Percentiles rank a stretch among this genome's conserved stretches.
These are phyloP conservation scores for Semnopithecus entellus DNA, from an alignment of 2,113 vertebrate genomes.

Conservation along the genomic window DNA sequence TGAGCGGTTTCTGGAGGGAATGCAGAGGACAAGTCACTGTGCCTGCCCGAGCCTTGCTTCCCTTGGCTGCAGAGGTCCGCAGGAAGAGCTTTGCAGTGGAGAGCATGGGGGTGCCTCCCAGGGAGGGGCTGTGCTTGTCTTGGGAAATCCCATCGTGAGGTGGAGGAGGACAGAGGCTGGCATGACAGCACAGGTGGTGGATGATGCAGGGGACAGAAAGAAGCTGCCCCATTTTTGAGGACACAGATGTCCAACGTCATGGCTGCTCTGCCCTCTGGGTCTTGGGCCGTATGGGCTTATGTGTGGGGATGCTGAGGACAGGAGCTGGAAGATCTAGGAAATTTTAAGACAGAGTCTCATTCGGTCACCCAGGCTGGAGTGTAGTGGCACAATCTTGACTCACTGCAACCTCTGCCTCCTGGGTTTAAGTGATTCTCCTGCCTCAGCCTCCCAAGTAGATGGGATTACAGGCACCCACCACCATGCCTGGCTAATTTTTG, in stretches of 20 bases:
- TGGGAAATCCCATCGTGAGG: accelerated
- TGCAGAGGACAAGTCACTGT: accelerated
- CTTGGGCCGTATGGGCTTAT: not conserved
- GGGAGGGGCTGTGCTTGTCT: not conserved
- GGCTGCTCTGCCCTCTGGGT: accelerated
- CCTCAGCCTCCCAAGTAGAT: no score
- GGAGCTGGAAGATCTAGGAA: no score
- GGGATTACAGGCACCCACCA: no score
- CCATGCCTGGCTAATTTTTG: accelerated
- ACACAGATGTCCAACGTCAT: no score
- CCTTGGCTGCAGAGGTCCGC: accelerated
- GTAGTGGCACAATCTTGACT: no score
- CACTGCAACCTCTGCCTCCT: no score
- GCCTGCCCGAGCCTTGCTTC: accelerated
- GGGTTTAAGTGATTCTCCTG: no score
- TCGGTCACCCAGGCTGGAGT: no score
- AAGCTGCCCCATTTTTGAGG: accelerated
- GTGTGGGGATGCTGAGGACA: accelerated
- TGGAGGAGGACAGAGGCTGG: accelerated
- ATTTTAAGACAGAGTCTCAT: no score
- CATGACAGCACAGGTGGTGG: not conserved
- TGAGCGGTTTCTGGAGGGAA: conserved; percentile 81
- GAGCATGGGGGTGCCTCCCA: accelerated
- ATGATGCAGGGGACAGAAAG: accelerated
- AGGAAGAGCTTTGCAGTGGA: not conserved